Percentiles rank a stretch among this genome's conserved stretches.
Conservation (phyloP, 2,797 vertebrate species). For the Lepidocolaptes lacrymiger region DNA sequence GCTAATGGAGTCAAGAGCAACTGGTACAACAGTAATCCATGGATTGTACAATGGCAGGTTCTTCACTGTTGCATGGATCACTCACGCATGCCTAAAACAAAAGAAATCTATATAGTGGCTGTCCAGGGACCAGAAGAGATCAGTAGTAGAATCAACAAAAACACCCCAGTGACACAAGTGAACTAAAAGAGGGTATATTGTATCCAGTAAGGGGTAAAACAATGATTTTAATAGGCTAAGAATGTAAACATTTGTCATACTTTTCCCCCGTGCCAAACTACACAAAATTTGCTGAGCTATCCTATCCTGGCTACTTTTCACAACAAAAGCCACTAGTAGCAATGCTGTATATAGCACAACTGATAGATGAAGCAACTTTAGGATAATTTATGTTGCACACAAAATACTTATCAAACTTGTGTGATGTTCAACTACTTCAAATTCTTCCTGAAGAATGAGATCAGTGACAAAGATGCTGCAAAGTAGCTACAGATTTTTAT, state of each 20-base stretch:
- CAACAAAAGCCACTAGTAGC: background rate
- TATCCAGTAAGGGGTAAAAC: slow-evolving; percentile 33
- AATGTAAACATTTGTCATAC: background rate
- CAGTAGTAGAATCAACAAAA: slow-evolving; percentile 52
- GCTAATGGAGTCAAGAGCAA: slow-evolving; percentile 34
- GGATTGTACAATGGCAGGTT: slow-evolving; percentile 73
- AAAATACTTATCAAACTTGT: background rate
- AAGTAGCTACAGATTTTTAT: background rate
- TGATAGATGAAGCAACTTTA: background rate
- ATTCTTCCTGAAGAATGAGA: slow-evolving; percentile 3
- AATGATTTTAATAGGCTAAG: slow-evolving; percentile 15
- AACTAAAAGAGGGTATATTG: slow-evolving; percentile 8
- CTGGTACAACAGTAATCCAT: slow-evolving; percentile 36
- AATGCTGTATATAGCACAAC: slow-evolving; percentile 2
- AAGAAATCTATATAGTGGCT: slow-evolving; percentile 74
- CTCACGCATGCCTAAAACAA: slow-evolving; percentile 80
- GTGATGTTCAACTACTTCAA: background rate
- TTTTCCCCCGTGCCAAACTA: background rate
- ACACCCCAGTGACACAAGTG: background rate
- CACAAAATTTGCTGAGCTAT: background rate
- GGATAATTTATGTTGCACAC: slow-evolving; percentile 6
- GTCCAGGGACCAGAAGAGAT: slow-evolving; percentile 71
- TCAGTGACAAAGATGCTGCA: background rate
- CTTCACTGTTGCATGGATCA: slow-evolving; percentile 82
- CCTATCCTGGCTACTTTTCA: background rate